Percentiles rank a stretch among this genome's conserved stretches.
phyloP scores from a whole-genome alignment of 2,888 invertebrate genomes.

The Thecophora atra region DNA sequence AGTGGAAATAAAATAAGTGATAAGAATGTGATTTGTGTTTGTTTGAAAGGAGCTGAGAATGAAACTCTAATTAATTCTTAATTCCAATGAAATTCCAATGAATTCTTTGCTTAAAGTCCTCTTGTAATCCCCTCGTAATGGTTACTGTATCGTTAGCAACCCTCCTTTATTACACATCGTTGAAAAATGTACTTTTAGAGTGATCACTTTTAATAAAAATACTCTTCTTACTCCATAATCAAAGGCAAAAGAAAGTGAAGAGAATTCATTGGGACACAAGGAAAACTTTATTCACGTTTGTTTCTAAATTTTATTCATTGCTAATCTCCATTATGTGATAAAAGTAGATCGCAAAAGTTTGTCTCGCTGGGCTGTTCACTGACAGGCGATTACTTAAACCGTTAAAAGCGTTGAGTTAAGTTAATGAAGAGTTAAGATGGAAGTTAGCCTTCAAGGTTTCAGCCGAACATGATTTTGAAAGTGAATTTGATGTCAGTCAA shows the following conservation, averaged over 20 bases:
- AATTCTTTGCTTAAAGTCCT: too few species aligned
- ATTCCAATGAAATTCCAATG: too few species aligned
- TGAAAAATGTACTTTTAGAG: too few species aligned
- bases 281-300: slow-evolving; percentile 19
- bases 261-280: not conserved
- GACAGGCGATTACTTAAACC: not conserved
- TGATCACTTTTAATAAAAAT: not conserved
- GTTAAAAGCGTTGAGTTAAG: not conserved
- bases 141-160: too few species aligned
- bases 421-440: slow-evolving; percentile 1
- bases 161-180: too few species aligned
- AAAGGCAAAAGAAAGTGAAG: slow-evolving; percentile 5
- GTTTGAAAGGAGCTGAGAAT: too few species aligned
- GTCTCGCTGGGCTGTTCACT: slow-evolving; percentile 26
- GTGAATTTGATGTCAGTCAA: not conserved
- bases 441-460: not conserved
- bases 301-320: slow-evolving; percentile 40
- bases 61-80: too few species aligned
- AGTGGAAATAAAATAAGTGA: too few species aligned
- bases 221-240: not conserved
- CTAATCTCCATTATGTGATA: slow-evolving; percentile 38
- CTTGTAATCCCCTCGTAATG: too few species aligned
- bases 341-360: slow-evolving; percentile 41
- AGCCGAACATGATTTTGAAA: not conserved
- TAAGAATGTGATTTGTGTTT: too few species aligned